A percentile compares a stretch with the other conserved stretches of the same genome.
Conservation (phyloP, 2,113 vertebrate species). For the Charadrius vociferus region DNA sequence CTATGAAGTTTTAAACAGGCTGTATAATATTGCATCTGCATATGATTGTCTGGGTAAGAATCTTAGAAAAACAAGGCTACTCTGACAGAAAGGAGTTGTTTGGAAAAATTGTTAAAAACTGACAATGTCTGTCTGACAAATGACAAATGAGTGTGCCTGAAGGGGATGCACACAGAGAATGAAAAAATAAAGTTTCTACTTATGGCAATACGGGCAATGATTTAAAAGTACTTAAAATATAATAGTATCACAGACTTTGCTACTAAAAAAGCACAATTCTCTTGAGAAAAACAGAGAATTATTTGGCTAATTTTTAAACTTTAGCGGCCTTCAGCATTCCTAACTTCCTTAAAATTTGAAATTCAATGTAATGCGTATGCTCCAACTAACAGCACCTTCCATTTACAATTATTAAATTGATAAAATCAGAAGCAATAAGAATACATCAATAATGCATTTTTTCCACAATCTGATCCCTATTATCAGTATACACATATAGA, state of each 20-base stretch:
- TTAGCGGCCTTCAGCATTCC: neutral
- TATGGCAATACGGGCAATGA: neutral
- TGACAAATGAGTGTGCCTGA: neutral
- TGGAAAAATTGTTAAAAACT: neutral
- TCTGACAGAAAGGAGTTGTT: neutral
- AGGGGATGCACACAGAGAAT: neutral
- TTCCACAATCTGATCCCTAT: neutral
- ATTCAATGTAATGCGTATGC: neutral
- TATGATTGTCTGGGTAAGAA: neutral
- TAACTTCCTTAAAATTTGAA: neutral
- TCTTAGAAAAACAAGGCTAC: neutral
- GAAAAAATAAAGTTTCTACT: neutral
- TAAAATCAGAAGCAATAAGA: neutral
- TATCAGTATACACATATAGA: neutral
- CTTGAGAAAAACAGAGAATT: neutral
- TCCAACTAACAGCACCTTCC: neutral
- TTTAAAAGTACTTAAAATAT: neutral
- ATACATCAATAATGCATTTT: neutral
- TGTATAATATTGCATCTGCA: neutral
- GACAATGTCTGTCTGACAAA: neutral
- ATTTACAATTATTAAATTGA: neutral
- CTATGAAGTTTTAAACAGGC: neutral
- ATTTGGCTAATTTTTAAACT: neutral
- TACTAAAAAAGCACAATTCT: neutral
- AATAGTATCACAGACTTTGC: neutral